These are phyloP conservation scores for Otolemur crassicaudatus DNA, from an alignment of 2,797 vertebrate genomes.

Conservation along the genomic window DNA sequence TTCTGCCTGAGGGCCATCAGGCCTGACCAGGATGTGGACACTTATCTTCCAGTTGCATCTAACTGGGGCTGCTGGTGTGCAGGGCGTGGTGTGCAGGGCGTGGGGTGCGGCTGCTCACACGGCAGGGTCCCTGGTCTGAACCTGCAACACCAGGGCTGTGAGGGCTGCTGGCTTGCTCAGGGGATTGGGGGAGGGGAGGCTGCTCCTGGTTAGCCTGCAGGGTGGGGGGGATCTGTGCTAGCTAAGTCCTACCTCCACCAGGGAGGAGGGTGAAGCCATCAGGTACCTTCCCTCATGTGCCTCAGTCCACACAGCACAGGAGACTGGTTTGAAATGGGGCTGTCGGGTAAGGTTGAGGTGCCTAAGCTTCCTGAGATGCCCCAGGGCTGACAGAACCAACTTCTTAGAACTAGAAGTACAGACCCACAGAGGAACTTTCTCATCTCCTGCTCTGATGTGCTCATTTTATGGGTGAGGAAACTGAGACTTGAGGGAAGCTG, in stretches of 20 bases:
- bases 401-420: not conserved
- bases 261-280: not conserved
- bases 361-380: not conserved
- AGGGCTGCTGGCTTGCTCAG: not conserved
- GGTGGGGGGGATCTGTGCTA: not conserved
- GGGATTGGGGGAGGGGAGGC: not conserved
- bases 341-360: not conserved
- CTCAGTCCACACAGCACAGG: accelerated
- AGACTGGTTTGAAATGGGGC: not conserved
- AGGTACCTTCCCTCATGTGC: too few species aligned
- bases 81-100: not conserved
- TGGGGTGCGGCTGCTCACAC: not conserved
- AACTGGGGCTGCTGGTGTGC: not conserved
- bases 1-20: not conserved
- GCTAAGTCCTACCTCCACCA: not conserved
- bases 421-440: not conserved
- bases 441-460: not conserved
- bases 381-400: not conserved
- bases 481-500: not conserved
- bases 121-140: not conserved
- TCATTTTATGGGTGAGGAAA: not conserved
- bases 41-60: not conserved
- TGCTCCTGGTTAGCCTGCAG: not conserved
- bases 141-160: not conserved
- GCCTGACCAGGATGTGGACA: not conserved